Conservation (phyloP, 2,888 invertebrate species). For the Gerris lacustris region DNA sequence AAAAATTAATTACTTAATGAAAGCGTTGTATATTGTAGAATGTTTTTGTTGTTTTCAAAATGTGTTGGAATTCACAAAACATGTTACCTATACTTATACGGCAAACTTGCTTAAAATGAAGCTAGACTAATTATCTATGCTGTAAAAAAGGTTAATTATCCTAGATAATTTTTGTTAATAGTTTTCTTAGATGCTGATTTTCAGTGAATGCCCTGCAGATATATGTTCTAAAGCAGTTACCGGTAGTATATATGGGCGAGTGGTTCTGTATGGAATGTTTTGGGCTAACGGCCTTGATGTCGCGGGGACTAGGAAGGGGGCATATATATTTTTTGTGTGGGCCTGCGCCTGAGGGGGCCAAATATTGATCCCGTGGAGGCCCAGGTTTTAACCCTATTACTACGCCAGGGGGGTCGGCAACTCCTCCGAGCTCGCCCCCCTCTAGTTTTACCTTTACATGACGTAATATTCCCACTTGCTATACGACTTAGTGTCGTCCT, state of each 20-base stretch:
- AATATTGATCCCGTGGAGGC: slow-evolving; percentile 1
- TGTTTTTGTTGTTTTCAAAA: no score
- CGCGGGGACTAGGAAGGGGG: not conserved
- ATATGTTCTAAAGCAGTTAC: no score
- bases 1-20: no score
- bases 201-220: no score
- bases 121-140: no score
- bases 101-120: no score
- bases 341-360: slow-evolving; percentile 5
- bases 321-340: not conserved
- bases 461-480: not conserved
- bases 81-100: no score
- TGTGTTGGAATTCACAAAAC: no score
- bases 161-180: no score
- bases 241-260: not conserved
- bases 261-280: slow-evolving; percentile 3
- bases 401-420: not conserved
- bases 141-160: no score
- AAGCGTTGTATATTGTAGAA: no score
- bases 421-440: not conserved
- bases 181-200: no score
- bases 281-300: not conserved
- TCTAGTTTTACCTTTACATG: not conserved
- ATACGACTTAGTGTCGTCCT: not conserved
- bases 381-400: not conserved